Evolutionary conservation across 2,797 vertebrate genomes (phyloP), one percentile per base, ranked within the genome.

Genomic region (Spatula versicolor): DNA sequence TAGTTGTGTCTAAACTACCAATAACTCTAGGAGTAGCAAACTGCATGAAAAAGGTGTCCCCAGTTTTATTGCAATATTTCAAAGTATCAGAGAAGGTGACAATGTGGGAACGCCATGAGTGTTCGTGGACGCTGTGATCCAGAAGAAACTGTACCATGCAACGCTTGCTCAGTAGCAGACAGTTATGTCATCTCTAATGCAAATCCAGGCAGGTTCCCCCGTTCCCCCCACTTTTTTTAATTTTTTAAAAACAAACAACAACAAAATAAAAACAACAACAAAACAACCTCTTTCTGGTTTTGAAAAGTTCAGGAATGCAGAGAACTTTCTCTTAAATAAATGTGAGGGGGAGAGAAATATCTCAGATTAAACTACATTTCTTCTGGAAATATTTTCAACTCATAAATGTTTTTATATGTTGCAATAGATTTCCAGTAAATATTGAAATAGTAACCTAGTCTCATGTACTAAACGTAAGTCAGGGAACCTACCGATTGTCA

Each of bases 21-120:
- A 3, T 31, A 55, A 62, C 68, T 62, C 9, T 18, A 55, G 39
- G 7, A 67, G 21, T 39, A 59, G 13, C 9, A 37, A 25, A 41
- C 18, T 45, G 10, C 12, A 13, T 4, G 60, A 46, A 66, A 26
- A 56, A 31, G 0, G 7, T 28, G 12, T 52, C 69, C 5, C 64
- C 48, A 26, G 85, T 48, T 59, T 71, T 26, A 63, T 15, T 39
- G 48, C 0, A 0, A 12, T 83, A 30, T 26, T 79, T 63, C 13
- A 58, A 72, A 52, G 21, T 8, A 3, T 33, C 8, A 26, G 35
- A 35, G 55, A 33, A 81, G 15, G 15, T 13, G 9, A 81, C 76
- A 81, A 11, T 3, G 18, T 0, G 1, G 25, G 50, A 83, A 41
- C 55, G 31, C 31, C 26, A 17, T 0, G n/a, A 22, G 3, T 50